These are phyloP conservation scores for Papilio protenor DNA, from an alignment of 2,888 invertebrate genomes.

Conservation along the genomic window DNA sequence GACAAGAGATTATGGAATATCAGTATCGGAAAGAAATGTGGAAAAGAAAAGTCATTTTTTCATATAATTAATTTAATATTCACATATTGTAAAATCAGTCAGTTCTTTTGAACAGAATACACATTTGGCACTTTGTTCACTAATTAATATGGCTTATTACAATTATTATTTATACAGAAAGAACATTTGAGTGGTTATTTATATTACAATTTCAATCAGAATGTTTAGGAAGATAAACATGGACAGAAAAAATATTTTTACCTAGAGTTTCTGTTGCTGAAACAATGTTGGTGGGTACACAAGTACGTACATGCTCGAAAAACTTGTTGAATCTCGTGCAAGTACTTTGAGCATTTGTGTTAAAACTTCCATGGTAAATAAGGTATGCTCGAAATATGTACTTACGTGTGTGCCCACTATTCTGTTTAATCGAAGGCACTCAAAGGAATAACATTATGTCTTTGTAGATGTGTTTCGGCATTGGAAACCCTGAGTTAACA, in stretches of 20 bases:
- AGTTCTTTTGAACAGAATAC: constrained; percentile 79
- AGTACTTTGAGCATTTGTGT: too few relatives aligned
- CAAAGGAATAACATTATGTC: neutral
- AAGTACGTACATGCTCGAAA: neutral
- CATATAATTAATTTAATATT: constrained; percentile 53
- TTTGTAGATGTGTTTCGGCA: neutral
- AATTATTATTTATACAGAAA: constrained; percentile 49
- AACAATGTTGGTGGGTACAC: neutral
- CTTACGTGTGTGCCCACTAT: neutral
- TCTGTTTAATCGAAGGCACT: neutral
- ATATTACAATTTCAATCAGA: constrained; percentile 43
- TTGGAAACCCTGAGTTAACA: neutral
- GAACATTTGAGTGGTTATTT: constrained; percentile 56
- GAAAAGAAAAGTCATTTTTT: constrained; percentile 44
- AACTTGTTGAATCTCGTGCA: too few relatives aligned
- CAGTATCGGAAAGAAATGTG: neutral
- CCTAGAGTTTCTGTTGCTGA: neutral
- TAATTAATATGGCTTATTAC: constrained; percentile 76
- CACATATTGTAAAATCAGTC: constrained; percentile 68
- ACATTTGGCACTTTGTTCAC: constrained; percentile 83
- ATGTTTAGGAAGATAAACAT: neutral
- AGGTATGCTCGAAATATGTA: too few relatives aligned
- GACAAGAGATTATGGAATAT: neutral
- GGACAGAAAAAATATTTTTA: neutral
- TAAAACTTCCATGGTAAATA: too few relatives aligned